phyloP scores from a whole-genome alignment of 2,888 invertebrate genomes.

The Bruchidius siliquastri region DNA sequence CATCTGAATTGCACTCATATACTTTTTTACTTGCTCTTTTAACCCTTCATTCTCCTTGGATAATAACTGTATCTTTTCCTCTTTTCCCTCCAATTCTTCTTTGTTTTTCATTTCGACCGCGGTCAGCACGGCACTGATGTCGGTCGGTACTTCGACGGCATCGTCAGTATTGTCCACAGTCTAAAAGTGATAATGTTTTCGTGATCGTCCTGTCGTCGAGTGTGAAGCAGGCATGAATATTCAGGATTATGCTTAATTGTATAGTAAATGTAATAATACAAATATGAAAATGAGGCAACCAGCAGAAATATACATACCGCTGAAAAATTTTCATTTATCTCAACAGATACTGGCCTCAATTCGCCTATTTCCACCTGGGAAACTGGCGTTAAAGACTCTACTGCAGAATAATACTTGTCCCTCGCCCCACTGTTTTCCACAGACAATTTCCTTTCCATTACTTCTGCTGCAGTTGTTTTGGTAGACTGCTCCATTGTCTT shows the following conservation, averaged over 20 bases:
- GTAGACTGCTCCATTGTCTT: slow-evolving; percentile 17
- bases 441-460: slow-evolving; percentile 30
- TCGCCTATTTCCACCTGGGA: slow-evolving; percentile 46
- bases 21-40: slow-evolving; percentile 79
- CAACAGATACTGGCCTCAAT: slow-evolving; percentile 48
- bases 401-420: slow-evolving; percentile 32
- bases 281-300: too few relatives aligned
- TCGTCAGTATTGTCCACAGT: slow-evolving; percentile 35
- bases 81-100: slow-evolving; percentile 37
- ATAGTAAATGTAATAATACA: too few relatives aligned
- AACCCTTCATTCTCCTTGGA: slow-evolving; percentile 73
- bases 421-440: slow-evolving; percentile 41
- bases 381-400: slow-evolving; percentile 48
- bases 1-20: slow-evolving; percentile 85
- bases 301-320: slow-evolving; percentile 21
- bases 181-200: background rate
- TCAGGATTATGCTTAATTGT: too few relatives aligned
- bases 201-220: too few relatives aligned
- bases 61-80: slow-evolving; percentile 38
- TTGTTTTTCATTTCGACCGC: slow-evolving; percentile 42
- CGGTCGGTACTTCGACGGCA: slow-evolving; percentile 41
- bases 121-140: slow-evolving; percentile 42
- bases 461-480: slow-evolving; percentile 6
- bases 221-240: too few relatives aligned
- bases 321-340: slow-evolving; percentile 34